Conservation (phyloP, 2,113 vertebrate species). For the Brienomyrus brachyistius region DNA sequence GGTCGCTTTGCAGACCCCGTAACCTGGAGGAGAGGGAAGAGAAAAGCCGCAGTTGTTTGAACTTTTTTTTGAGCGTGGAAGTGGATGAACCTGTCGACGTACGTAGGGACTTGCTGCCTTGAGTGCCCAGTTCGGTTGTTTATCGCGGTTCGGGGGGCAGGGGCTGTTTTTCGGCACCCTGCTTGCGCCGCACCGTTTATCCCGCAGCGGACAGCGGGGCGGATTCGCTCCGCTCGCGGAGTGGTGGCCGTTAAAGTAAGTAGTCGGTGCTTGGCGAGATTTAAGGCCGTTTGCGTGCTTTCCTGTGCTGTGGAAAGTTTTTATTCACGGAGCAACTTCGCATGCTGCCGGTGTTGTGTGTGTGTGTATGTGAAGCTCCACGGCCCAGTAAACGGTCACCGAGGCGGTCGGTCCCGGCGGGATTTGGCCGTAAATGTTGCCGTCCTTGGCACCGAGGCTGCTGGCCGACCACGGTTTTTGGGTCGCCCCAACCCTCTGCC, state of each 20-base stretch:
- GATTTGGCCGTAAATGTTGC: neutral
- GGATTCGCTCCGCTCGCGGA: neutral
- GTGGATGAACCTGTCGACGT: neutral
- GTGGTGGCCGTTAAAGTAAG: neutral
- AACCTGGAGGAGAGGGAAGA: neutral
- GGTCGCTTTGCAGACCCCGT: neutral
- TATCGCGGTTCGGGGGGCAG: neutral
- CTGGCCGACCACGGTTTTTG: neutral
- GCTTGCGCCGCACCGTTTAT: neutral
- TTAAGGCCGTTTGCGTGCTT: neutral
- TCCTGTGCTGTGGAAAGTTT: neutral
- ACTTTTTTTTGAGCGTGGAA: slow-evolving; percentile 6
- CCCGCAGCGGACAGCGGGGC: neutral
- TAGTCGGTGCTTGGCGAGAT: neutral
- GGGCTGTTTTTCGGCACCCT: neutral
- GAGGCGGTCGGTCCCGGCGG: neutral
- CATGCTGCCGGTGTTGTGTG: neutral
- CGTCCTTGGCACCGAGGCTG: neutral
- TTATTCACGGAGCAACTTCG: neutral
- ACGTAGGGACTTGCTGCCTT: neutral
- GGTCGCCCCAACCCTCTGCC: neutral
- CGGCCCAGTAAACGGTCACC: neutral
- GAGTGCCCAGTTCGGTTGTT: neutral
- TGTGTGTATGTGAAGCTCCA: neutral
- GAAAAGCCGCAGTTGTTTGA: slow-evolving; percentile 7